Conservation (phyloP, 2,888 invertebrate species). For the Tipula vernalis region DNA sequence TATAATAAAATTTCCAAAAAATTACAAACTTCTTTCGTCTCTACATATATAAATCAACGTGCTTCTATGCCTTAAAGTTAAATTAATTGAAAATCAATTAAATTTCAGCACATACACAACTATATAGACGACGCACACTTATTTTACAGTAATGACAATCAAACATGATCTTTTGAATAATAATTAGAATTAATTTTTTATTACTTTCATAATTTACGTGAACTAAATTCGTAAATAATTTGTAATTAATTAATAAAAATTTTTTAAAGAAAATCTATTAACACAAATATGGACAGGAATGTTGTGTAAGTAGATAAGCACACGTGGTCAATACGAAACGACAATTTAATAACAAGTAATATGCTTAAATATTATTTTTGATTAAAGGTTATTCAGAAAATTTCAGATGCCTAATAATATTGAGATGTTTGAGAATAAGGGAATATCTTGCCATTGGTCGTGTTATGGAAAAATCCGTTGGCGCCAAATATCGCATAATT, state of each 20-base stretch:
- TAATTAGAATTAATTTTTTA: not conserved
- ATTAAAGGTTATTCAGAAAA: not conserved
- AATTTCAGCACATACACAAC: not conserved
- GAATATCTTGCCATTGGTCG: not conserved
- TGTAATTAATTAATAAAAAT: not conserved
- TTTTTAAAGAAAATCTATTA: not conserved
- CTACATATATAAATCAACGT: not conserved
- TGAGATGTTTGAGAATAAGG: not conserved
- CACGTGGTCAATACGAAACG: not conserved
- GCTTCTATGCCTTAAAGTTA: not conserved
- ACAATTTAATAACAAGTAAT: not conserved
- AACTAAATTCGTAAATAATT: not conserved
- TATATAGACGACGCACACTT: not conserved
- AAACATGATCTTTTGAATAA: not conserved
- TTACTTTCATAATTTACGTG: not conserved
- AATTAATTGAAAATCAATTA: not conserved
- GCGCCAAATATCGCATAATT: not conserved
- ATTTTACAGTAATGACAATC: not conserved
- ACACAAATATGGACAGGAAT: not conserved
- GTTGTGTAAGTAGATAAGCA: not conserved
- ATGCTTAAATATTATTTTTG: not conserved
- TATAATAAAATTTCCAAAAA: too few relatives aligned
- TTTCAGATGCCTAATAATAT: not conserved
- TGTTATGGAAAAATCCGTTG: not conserved
- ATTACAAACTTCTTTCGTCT: not conserved